Evolutionary conservation across 2,888 invertebrate genomes (phyloP).

Genomic region (Cylloceria caligata): DNA sequence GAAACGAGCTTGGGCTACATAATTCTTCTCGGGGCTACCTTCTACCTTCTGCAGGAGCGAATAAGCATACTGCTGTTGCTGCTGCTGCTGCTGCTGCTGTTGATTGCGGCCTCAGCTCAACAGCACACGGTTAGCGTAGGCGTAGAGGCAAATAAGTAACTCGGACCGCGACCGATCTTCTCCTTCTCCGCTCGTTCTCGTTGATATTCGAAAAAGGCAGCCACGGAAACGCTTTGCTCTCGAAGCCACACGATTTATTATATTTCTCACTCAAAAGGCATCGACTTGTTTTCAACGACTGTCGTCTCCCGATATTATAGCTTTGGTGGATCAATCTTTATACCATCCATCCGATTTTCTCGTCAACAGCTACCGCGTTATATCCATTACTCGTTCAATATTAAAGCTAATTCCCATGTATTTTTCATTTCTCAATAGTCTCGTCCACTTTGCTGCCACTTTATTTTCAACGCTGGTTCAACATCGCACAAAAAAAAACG

Average conservation of each 20-base stretch:
- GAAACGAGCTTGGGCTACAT: slow-evolving; percentile 64
- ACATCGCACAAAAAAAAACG: slow-evolving; percentile 10
- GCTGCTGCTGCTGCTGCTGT: slow-evolving; percentile 45
- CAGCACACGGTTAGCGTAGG: slow-evolving; percentile 60
- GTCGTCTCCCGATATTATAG: background rate
- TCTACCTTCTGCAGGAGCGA: slow-evolving; percentile 42
- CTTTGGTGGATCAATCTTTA: background rate
- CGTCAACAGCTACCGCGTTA: slow-evolving; percentile 43
- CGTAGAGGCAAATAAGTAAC: slow-evolving; percentile 63
- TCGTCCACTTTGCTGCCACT: slow-evolving; percentile 62
- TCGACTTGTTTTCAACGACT: slow-evolving; percentile 2
- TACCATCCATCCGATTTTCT: slow-evolving; percentile 25
- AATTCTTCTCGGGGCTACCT: slow-evolving; percentile 60
- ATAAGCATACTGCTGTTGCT: slow-evolving; percentile 37
- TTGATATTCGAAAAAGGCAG: slow-evolving; percentile 39
- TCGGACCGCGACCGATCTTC: slow-evolving; percentile 49
- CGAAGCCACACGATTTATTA: slow-evolving; percentile 55
- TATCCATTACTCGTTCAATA: slow-evolving; percentile 49
- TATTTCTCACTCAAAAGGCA: slow-evolving; percentile 37
- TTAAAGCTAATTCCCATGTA: slow-evolving; percentile 59
- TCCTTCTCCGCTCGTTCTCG: slow-evolving; percentile 20
- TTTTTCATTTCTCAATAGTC: slow-evolving; percentile 54
- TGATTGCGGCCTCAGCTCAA: slow-evolving; percentile 59
- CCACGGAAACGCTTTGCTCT: slow-evolving; percentile 50
- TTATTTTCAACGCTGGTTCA: slow-evolving; percentile 17